These are phyloP conservation scores for Leptonema lineaticorne DNA, from an alignment of 1,140 invertebrate species.

Conservation along the genomic window DNA sequence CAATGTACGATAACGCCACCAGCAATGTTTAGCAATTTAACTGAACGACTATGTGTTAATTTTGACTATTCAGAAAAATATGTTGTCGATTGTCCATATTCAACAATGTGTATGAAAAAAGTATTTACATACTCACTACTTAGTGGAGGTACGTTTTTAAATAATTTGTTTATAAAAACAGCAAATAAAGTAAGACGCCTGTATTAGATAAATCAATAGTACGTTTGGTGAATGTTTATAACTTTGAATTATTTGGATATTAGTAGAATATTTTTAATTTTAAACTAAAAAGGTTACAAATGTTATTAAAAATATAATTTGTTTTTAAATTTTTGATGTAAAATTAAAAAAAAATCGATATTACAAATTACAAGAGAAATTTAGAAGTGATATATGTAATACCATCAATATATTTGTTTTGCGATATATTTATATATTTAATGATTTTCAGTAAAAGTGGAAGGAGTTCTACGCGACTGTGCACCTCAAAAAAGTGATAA, in stretches of 20 bases:
- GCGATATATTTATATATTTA: neutral
- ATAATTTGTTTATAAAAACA: no score
- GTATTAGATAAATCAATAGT: no score
- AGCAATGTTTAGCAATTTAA: slow-evolving; percentile 53
- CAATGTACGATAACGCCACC: slow-evolving; percentile 65
- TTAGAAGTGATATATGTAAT: neutral
- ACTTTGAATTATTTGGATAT: no score
- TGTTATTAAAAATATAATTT: no score
- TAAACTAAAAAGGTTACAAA: no score
- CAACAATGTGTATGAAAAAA: slow-evolving; percentile 78
- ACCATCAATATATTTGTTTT: neutral
- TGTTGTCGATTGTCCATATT: slow-evolving; percentile 72
- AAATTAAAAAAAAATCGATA: neutral
- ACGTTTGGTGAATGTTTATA: no score
- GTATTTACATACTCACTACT: slow-evolving; percentile 62
- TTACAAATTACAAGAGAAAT: neutral
- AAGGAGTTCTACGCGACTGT: slow-evolving; percentile 65
- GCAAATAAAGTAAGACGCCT: no score
- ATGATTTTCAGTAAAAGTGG: slow-evolving; percentile 60
- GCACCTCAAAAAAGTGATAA: slow-evolving; percentile 68
- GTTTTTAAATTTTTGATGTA: neutral
- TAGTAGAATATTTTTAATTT: no score
- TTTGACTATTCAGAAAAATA: slow-evolving; percentile 69
- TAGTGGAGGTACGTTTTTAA: slow-evolving; percentile 60
- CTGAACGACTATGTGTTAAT: slow-evolving; percentile 63